Percentiles rank a stretch among this genome's conserved stretches.
phyloP scores from a whole-genome alignment of 2,888 invertebrate genomes.

The Ashinkailepas kermadecensis region DNA sequence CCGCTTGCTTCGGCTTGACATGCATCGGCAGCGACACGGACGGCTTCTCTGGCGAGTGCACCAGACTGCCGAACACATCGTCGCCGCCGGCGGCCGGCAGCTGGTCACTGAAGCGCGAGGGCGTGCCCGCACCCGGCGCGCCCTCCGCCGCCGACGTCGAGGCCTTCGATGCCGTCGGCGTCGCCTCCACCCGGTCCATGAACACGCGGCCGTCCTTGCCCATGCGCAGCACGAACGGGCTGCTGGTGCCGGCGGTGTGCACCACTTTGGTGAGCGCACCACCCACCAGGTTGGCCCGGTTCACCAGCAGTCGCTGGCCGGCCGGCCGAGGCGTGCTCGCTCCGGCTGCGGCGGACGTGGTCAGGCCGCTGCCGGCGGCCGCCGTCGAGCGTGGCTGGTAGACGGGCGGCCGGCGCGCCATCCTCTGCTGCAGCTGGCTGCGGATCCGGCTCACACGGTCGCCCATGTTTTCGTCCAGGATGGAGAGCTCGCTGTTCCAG shows the following conservation, averaged over 20 bases:
- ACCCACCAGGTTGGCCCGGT: background rate
- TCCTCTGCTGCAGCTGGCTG: background rate
- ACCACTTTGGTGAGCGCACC: constrained; percentile 9
- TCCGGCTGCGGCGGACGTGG: background rate
- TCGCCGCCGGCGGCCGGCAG: too few species aligned
- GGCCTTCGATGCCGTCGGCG: background rate
- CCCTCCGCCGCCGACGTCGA: background rate
- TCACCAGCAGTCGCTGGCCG: background rate
- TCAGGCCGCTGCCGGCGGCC: background rate
- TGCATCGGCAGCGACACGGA: too few species aligned
- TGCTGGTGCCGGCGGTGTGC: background rate
- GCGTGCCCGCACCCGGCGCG: background rate
- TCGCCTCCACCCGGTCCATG: background rate
- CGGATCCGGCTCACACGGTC: constrained; percentile 9
- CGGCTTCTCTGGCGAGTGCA: too few species aligned
- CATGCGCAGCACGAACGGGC: constrained; percentile 8
- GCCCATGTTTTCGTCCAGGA: background rate
- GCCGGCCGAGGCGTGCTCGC: background rate
- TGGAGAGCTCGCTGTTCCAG: constrained; percentile 9
- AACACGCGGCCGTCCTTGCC: constrained; percentile 6
- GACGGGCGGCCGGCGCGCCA: background rate
- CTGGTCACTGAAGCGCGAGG: background rate
- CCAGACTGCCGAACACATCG: too few species aligned
- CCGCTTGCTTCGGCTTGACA: background rate
- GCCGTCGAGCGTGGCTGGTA: background rate